phyloP scores from a whole-genome alignment of 2,113 vertebrate species.

The Accipiter virgatus region DNA sequence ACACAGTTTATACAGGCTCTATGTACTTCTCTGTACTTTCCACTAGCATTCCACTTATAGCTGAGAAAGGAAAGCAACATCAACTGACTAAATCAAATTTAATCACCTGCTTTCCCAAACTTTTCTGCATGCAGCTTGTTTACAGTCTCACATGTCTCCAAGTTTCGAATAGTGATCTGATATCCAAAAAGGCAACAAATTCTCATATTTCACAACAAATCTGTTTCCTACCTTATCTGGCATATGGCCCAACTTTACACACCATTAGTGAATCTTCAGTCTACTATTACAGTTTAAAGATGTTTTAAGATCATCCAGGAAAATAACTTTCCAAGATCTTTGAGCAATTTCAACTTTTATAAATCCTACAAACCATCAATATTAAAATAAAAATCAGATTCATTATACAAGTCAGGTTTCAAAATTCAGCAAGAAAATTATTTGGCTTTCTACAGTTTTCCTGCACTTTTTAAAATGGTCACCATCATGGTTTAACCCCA shows the following conservation, averaged over 20 bases:
- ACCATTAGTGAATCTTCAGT: background rate
- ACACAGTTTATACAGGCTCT: fast-evolving
- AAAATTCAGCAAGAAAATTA: background rate
- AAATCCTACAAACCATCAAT: background rate
- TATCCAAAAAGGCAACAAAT: background rate
- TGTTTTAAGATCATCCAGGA: background rate
- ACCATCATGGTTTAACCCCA: background rate
- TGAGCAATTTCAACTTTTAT: background rate
- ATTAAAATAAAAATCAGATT: background rate
- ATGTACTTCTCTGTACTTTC: background rate
- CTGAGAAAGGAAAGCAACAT: no score
- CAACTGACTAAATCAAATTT: background rate
- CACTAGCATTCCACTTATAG: background rate
- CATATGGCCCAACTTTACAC: background rate
- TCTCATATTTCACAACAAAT: background rate
- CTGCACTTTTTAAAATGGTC: background rate
- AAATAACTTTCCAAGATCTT: background rate
- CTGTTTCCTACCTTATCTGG: background rate
- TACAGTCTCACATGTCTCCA: background rate
- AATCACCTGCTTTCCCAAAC: background rate
- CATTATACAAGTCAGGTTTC: background rate
- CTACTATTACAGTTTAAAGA: background rate
- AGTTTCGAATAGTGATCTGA: background rate
- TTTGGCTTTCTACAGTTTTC: background rate
- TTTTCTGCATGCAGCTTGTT: background rate